These are phyloP conservation scores for Pipa parva DNA, from an alignment of 2,113 vertebrate species.

Conservation along the genomic window DNA sequence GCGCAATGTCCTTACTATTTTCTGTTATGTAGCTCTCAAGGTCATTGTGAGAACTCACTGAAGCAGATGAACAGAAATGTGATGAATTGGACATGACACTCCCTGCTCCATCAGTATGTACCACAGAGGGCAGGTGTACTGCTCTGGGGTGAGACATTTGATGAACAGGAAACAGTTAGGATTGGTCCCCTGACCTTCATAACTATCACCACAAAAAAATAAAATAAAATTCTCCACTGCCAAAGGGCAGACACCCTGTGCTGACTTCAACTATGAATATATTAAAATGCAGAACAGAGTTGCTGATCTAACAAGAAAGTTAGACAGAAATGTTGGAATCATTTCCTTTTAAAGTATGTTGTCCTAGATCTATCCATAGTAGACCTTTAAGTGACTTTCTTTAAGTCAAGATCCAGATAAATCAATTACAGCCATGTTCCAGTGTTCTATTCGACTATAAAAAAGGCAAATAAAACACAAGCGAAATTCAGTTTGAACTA, in stretches of 20 bases:
- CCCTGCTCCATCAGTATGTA: conserved; percentile 13
- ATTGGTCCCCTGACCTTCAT: conserved; percentile 10
- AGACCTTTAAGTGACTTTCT: background rate
- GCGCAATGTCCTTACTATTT: conserved; percentile 5
- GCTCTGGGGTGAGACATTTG: conserved; percentile 11
- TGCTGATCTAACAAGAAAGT: background rate
- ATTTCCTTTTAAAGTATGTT: background rate
- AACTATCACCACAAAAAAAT: background rate
- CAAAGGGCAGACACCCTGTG: conserved; percentile 2
- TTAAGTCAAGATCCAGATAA: no score
- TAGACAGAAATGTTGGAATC: background rate
- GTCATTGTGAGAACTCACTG: conserved; percentile 10
- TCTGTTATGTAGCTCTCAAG: background rate
- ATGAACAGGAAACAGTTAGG: conserved; percentile 18
- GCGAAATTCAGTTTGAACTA: no score
- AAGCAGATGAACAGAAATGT: conserved; percentile 7
- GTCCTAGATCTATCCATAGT: background rate
- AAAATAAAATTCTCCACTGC: background rate
- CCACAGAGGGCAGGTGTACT: background rate
- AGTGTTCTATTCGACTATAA: no score
- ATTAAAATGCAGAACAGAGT: background rate
- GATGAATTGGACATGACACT: conserved; percentile 29
- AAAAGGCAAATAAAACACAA: no score
- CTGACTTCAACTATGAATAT: background rate
- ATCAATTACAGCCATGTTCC: no score